phyloP scores from a whole-genome alignment of 2,888 invertebrate genomes.

The Ferdinandea cuprea region DNA sequence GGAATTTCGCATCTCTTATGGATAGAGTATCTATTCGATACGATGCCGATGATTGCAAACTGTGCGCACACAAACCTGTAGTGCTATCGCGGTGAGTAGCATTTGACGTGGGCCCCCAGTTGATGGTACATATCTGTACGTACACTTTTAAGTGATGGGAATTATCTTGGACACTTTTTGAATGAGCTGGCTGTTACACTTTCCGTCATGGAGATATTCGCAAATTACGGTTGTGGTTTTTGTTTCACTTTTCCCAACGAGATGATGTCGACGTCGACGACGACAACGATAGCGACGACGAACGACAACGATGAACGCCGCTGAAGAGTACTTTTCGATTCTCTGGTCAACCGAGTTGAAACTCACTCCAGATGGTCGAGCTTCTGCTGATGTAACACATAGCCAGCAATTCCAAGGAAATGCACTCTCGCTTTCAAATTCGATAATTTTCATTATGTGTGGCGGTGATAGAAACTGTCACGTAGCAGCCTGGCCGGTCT shows the following conservation, averaged over 20 bases:
- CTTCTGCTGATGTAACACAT: slow-evolving; percentile 68
- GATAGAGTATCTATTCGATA: slow-evolving; percentile 70
- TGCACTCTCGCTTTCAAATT: slow-evolving; percentile 75
- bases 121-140: slow-evolving; percentile 33
- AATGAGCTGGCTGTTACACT: slow-evolving; percentile 75
- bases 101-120: slow-evolving; percentile 55
- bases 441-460: slow-evolving; percentile 75
- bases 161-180: slow-evolving; percentile 75
- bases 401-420: slow-evolving; percentile 64
- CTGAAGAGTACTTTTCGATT: slow-evolving; percentile 52
- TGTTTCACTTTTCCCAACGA: slow-evolving; percentile 71
- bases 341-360: slow-evolving; percentile 64
- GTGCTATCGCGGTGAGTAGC: slow-evolving; percentile 52
- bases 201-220: slow-evolving; percentile 75
- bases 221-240: slow-evolving; percentile 73
- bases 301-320: slow-evolving; percentile 17
- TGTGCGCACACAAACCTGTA: slow-evolving; percentile 67
- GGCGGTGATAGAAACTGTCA: slow-evolving; percentile 74
- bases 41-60: slow-evolving; percentile 69
- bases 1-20: slow-evolving; percentile 74
- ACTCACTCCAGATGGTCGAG: slow-evolving; percentile 65
- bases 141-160: slow-evolving; percentile 74
- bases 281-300: no score
- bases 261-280: no score
- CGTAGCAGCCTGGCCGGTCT: slow-evolving; percentile 64